Evolutionary conservation across 2,888 invertebrate species (phyloP).

Genomic region (Coelinius sp.): DNA sequence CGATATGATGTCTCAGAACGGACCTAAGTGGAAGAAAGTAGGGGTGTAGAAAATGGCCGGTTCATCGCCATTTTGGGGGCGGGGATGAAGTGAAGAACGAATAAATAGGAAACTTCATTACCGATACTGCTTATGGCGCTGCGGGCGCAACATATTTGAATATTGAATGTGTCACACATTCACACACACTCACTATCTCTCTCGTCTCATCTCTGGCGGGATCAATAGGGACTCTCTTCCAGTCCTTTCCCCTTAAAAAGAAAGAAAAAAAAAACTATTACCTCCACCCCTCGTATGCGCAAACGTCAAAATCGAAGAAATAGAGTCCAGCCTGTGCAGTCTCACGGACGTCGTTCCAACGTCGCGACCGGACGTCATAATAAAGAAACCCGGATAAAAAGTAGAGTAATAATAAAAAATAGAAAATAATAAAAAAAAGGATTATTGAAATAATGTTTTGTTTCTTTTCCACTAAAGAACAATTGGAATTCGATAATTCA

Average conservation of each 20-base stretch:
- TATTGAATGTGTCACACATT: constrained; percentile 1
- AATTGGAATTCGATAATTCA: background rate
- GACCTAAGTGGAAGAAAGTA: background rate
- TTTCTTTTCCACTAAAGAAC: background rate
- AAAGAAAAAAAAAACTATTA: too few species aligned
- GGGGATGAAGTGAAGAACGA: background rate
- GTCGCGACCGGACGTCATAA: constrained; percentile 53
- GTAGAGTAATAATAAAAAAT: too few species aligned
- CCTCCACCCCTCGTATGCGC: constrained; percentile 56
- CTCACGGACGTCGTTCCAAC: constrained; percentile 47
- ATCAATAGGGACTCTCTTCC: constrained; percentile 42
- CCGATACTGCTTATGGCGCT: background rate
- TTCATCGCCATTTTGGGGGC: background rate
- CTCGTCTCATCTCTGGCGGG: constrained; percentile 23
- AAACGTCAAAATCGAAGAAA: constrained; percentile 63
- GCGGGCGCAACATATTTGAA: background rate
- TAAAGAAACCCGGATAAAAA: constrained; percentile 44
- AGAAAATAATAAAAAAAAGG: background rate
- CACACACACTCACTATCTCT: background rate
- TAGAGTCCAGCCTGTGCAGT: constrained; percentile 52
- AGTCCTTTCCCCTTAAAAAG: constrained; percentile 50
- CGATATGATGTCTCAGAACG: background rate
- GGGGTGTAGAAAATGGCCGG: constrained; percentile 6
- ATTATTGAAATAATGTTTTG: constrained; percentile 14
- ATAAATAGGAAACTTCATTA: background rate